Evolutionary conservation across 2,113 vertebrate genomes (phyloP), one percentile per base, ranked within the genome.

Genomic region (Choloepus hoffmanni): DNA sequence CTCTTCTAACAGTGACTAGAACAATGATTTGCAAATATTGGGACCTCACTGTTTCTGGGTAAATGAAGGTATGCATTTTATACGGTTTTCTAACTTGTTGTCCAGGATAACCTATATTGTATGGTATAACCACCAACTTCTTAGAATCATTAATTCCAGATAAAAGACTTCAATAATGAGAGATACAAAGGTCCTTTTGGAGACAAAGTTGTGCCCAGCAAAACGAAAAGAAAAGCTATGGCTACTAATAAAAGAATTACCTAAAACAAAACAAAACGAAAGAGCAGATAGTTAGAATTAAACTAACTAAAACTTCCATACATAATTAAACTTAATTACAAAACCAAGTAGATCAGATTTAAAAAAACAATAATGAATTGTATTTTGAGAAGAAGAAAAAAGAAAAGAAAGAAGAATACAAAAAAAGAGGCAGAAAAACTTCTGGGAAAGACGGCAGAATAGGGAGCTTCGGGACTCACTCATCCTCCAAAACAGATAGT

Each of bases 191-290:
- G 8, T 78, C n/a, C 24, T 73, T 62, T 90, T 63, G 73, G 55
- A 68, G 40, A 30, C 70, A 90, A 72, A 84, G 23, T 19, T 58
- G 7, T 82, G 5, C 15, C 67, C 70, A 65, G 13, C 19, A 30
- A 65, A 92, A 55, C 36, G 76, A 50, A 45, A 82, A 63, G 10
- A 26, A 93, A 79, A 91, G 40, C 48, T 40, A 76, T 13, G 48
- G 18, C 21, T 65, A 18, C 28, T 74, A 74, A 78, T 16, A 82
- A 36, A 85, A 91, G 53, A 72, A 70, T 13, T 81, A 58, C 55
- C 18, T 58, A 21, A 58, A 83, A 65, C 5, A 62, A 48, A 18
- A 62, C 26, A 76, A 60, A 76, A 33, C 30, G 16, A 83, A 18
- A 83, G n/a, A 68, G 21, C 13, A 50, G 26, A 40, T 70, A 24